phyloP scores from a whole-genome alignment of 2,888 invertebrate species.

The Bibio marci region DNA sequence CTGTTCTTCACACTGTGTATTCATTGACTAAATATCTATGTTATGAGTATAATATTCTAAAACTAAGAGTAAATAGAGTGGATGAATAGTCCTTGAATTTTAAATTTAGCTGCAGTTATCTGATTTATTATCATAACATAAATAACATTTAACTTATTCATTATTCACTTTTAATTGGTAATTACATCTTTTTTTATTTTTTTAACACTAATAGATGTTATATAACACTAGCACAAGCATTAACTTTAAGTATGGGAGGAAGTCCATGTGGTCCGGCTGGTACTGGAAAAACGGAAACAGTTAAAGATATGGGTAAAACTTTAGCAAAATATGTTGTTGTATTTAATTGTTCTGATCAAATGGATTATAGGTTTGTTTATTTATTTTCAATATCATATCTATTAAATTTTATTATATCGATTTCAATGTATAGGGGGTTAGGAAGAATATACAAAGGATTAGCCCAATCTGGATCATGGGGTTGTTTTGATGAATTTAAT shows the following conservation, averaged over 20 bases:
- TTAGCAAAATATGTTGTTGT: slow-evolving; percentile 93
- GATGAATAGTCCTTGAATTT: no score
- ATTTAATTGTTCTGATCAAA: slow-evolving; percentile 96
- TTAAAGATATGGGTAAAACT: slow-evolving; percentile 96
- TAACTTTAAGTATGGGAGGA: slow-evolving; percentile 92
- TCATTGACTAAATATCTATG: no score
- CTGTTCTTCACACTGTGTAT: no score
- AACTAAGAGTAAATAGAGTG: no score
- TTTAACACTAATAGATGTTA: slow-evolving; percentile 61
- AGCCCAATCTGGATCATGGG: slow-evolving; percentile 93
- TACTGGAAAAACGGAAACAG: slow-evolving; percentile 96
- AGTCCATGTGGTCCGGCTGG: slow-evolving; percentile 94
- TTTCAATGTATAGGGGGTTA: slow-evolving; percentile 44
- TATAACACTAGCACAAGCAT: slow-evolving; percentile 88
- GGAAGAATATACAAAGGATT: slow-evolving; percentile 92
- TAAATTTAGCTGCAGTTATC: no score
- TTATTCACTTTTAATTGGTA: no score
- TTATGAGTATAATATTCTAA: no score
- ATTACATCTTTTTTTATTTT: no score
- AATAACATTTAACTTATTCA: no score
- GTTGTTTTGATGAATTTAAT: slow-evolving; percentile 96
- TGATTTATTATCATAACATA: no score
- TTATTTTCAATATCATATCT: no score
- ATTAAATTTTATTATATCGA: slow-evolving; percentile 1
- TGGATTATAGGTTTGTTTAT: slow-evolving; percentile 68